phyloP scores from a whole-genome alignment of 2,113 vertebrate genomes.

The Scomber colias region DNA sequence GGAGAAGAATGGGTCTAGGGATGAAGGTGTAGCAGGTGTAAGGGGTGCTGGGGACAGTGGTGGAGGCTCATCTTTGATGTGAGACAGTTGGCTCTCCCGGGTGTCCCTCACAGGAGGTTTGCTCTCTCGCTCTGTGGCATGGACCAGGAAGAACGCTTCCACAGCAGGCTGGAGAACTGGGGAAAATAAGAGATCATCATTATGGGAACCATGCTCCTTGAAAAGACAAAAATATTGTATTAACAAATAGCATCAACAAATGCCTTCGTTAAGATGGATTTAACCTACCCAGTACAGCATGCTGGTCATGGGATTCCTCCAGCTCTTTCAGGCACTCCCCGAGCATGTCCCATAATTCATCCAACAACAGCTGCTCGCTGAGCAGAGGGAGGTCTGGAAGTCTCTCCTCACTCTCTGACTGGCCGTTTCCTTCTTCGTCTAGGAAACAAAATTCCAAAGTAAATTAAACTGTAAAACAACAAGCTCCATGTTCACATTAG shows the following conservation, averaged over 20 bases:
- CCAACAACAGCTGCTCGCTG: constrained; percentile 93
- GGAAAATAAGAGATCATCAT: background rate
- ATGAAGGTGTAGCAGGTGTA: constrained; percentile 93
- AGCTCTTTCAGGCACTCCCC: constrained; percentile 95
- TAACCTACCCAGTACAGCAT: constrained; percentile 91
- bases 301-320: constrained; percentile 95
- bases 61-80: constrained; percentile 95
- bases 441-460: background rate
- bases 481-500: background rate
- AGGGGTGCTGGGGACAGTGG: constrained; percentile 93
- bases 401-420: constrained; percentile 90
- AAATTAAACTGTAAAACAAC: background rate
- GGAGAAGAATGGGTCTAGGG: constrained; percentile 94
- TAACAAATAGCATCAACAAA: background rate
- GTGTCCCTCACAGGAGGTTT: constrained; percentile 95
- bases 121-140: constrained; percentile 95
- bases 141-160: constrained; percentile 95
- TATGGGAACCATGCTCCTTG: background rate
- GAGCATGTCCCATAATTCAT: constrained; percentile 96
- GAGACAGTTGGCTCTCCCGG: constrained; percentile 93
- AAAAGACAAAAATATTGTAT: background rate
- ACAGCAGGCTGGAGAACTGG: constrained; percentile 94
- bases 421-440: constrained; percentile 85
- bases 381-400: constrained; percentile 93
- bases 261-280: background rate